phyloP scores from a whole-genome alignment of 2,888 invertebrate species.

The Ophion obscuratus region DNA sequence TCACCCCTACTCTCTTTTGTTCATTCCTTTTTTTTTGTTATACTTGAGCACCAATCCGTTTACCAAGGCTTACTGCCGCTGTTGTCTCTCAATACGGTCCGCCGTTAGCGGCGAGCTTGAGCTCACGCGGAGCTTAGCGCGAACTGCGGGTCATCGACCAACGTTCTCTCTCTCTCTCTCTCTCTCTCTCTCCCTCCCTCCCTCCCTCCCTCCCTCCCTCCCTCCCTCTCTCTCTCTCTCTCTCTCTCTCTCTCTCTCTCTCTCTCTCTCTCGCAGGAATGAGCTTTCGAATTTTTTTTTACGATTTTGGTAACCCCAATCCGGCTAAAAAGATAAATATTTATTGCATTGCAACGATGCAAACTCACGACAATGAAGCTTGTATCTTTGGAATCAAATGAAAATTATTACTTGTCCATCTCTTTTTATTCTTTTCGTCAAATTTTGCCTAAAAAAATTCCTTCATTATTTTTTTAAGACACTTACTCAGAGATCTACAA shows the following conservation, averaged over 20 bases:
- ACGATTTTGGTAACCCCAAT: too few relatives aligned
- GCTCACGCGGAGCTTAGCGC: conserved; percentile 54
- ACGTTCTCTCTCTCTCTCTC: conserved; percentile 10
- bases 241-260: background rate
- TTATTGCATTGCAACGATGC: too few relatives aligned
- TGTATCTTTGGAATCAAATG: too few relatives aligned
- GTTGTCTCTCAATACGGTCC: conserved; percentile 29
- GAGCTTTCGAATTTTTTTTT: too few relatives aligned
- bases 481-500: too few relatives aligned
- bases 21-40: conserved; percentile 42
- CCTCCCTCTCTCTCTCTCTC: background rate
- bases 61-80: conserved; percentile 42
- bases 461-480: too few relatives aligned
- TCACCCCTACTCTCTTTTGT: background rate
- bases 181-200: background rate
- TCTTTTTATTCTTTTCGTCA: too few relatives aligned
- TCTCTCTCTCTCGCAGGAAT: background rate
- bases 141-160: conserved; percentile 64
- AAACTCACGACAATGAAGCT: too few relatives aligned
- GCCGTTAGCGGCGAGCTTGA: conserved; percentile 56
- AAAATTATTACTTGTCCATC: too few relatives aligned
- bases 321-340: too few relatives aligned
- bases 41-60: conserved; percentile 58
- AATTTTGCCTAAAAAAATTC: too few relatives aligned
- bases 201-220: background rate